phyloP scores from a whole-genome alignment of 2,797 vertebrate genomes.

The Sebastes aleutianus region DNA sequence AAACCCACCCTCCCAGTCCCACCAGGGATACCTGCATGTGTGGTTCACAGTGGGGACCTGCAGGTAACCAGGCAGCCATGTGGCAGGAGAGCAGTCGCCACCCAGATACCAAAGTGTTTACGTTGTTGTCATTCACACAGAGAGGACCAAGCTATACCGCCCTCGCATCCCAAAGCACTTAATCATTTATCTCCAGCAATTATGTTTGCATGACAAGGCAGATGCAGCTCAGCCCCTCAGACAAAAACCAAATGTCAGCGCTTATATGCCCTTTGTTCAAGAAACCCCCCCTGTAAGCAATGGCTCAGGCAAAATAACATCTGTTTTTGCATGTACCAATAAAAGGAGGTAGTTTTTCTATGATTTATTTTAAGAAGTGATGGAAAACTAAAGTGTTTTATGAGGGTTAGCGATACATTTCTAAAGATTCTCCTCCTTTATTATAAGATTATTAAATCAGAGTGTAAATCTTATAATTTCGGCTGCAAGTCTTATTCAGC shows the following conservation, averaged over 20 bases:
- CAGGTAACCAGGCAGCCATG: conserved; percentile 78
- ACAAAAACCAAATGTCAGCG: conserved; percentile 56
- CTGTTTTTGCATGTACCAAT: background rate
- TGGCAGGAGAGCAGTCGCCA: conserved; percentile 68
- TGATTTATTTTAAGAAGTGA: background rate
- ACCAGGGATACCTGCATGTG: conserved; percentile 41
- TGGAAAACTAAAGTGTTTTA: background rate
- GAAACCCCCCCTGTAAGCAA: background rate
- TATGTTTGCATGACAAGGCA: conserved; percentile 56
- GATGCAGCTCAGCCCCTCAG: conserved; percentile 7
- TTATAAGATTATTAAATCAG: background rate
- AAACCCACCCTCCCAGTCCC: conserved; percentile 31
- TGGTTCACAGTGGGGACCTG: conserved; percentile 51
- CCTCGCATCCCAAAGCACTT: conserved; percentile 49
- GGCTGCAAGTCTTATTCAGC: background rate
- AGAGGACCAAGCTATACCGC: conserved; percentile 35
- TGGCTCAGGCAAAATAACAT: conserved; percentile 28
- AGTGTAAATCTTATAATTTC: background rate
- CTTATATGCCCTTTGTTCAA: conserved; percentile 35
- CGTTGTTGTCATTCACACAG: conserved; percentile 32
- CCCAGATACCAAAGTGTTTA: conserved; percentile 68
- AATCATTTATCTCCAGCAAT: conserved; percentile 71
- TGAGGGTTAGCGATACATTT: background rate
- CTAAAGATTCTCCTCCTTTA: background rate
- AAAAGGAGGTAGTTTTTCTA: background rate